phyloP scores from a whole-genome alignment of 2,797 vertebrate genomes.

The Hylomyscus alleni region DNA sequence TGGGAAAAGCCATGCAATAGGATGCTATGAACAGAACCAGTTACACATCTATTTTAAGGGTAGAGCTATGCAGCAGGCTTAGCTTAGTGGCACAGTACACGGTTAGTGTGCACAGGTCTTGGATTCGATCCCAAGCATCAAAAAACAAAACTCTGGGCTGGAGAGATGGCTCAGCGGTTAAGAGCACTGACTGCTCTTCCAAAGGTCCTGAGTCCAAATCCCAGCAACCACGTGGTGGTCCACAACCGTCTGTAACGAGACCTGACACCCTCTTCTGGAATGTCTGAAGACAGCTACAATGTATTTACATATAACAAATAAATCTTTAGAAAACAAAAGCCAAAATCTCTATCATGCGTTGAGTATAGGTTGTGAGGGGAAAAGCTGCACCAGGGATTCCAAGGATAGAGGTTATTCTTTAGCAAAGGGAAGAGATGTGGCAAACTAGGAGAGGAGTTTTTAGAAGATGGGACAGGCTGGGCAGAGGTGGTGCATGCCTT shows the following conservation, averaged over 20 bases:
- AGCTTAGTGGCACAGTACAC: not conserved
- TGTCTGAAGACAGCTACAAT: no score
- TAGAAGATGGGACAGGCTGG: not conserved
- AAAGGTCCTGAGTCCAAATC: no score
- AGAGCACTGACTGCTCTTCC: no score
- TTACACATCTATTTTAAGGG: not conserved
- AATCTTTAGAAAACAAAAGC: not conserved
- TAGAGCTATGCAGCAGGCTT: not conserved
- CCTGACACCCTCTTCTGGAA: no score
- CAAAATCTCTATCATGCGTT: not conserved
- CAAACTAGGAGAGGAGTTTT: not conserved
- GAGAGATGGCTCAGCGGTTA: no score
- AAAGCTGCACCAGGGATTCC: not conserved
- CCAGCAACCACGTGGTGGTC: no score
- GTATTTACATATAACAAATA: no score
- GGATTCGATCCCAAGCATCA: not conserved
- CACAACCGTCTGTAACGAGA: no score
- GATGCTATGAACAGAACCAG: not conserved
- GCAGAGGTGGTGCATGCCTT: no score
- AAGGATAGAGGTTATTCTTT: not conserved
- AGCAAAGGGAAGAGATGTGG: not conserved
- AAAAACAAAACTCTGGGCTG: not conserved
- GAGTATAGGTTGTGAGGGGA: not conserved
- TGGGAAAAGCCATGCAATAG: no score
- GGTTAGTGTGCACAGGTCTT: not conserved